Evolutionary conservation across 53 echinoderm and acorn worm genomes (phyloP).

Genomic region (Patiria pectinifera): DNA sequence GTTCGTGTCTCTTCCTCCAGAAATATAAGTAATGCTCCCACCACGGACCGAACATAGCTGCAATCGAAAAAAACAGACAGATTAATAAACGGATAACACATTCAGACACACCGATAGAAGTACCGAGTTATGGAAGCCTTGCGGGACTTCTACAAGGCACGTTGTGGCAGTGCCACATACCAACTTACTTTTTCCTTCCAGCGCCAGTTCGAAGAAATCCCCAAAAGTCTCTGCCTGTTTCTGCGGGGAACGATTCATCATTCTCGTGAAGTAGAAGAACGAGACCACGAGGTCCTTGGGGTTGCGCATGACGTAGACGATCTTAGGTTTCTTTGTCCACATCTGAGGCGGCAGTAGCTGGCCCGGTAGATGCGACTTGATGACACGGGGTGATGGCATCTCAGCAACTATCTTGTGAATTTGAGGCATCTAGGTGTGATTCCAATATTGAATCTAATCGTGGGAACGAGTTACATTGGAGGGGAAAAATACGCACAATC

Average conservation of each 20-base stretch:
- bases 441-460: too few species aligned
- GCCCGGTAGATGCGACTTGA: constrained; percentile 47
- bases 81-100: too few species aligned
- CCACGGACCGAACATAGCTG: not conserved
- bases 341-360: constrained; percentile 60
- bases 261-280: constrained; percentile 30
- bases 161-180: not conserved
- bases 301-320: constrained; percentile 55
- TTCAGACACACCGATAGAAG: too few species aligned
- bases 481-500: too few species aligned
- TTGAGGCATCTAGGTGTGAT: not conserved
- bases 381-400: constrained; percentile 50
- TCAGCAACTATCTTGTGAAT: constrained; percentile 19
- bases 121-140: not conserved
- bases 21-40: constrained; percentile 56
- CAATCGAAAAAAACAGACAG: too few species aligned
- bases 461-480: not conserved
- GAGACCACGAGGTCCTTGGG: constrained; percentile 57
- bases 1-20: constrained; percentile 46
- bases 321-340: constrained; percentile 48
- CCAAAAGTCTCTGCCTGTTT: not conserved
- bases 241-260: not conserved
- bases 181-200: not conserved
- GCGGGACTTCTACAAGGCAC: not conserved
- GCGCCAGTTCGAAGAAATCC: not conserved